Evolutionary conservation across 2,113 vertebrate genomes (phyloP).

Genomic region (Peromyscus leucopus): DNA sequence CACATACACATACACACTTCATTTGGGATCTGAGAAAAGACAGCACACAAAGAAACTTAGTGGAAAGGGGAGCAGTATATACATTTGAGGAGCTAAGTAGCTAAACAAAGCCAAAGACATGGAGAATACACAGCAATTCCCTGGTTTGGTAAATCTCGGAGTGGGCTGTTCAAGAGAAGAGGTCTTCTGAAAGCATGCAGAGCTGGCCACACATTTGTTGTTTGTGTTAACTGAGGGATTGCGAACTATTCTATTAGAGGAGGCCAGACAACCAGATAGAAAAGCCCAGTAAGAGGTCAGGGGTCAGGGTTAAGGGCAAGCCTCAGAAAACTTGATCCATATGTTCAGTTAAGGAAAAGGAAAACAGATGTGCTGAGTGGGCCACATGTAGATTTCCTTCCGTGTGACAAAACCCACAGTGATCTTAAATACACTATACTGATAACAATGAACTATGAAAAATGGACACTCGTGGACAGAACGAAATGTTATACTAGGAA

Average conservation of each 20-base stretch:
- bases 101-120: neutral
- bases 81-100: neutral
- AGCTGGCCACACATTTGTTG: neutral
- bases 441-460: neutral
- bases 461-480: neutral
- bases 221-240: neutral
- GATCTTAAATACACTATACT: neutral
- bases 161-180: neutral
- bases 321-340: neutral
- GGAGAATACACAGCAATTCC: neutral
- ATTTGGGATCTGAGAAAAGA: neutral
- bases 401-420: neutral
- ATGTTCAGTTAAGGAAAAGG: neutral
- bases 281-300: neutral
- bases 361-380: neutral
- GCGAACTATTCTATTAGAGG: neutral
- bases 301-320: neutral
- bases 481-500: neutral
- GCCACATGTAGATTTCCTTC: neutral
- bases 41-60: neutral
- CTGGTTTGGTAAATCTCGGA: neutral
- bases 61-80: neutral
- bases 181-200: neutral
- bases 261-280: neutral
- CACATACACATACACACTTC: neutral